Percentiles rank a stretch among this genome's conserved stretches.
Evolutionary conservation across 2,113 vertebrate species (phyloP).

Genomic region (Oncorhynchus mykiss): DNA sequence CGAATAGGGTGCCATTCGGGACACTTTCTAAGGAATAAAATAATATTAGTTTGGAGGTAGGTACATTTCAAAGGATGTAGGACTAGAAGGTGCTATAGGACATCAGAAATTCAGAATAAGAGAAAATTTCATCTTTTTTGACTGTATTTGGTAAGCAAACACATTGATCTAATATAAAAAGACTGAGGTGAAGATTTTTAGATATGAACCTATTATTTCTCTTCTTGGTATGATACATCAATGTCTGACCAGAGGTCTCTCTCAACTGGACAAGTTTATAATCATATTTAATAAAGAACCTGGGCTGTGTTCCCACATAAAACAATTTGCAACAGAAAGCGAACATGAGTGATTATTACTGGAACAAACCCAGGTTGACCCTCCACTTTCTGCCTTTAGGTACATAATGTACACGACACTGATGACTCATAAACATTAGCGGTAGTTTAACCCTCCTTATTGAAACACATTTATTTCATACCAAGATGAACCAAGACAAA

Average conservation of each 20-base stretch:
- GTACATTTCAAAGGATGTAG: background rate
- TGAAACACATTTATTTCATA: no score
- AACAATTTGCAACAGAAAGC: no score
- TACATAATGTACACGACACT: no score
- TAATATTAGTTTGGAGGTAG: background rate
- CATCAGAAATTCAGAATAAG: background rate
- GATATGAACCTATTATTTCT: background rate
- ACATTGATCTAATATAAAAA: background rate
- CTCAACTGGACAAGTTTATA: background rate
- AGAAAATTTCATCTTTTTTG: background rate
- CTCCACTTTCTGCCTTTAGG: no score
- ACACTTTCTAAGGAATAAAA: no score
- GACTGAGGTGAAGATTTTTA: background rate
- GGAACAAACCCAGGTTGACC: no score
- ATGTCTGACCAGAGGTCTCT: background rate
- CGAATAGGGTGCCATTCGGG: no score
- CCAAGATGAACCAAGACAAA: background rate
- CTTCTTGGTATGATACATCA: background rate
- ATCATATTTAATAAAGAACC: background rate
- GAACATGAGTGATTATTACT: no score
- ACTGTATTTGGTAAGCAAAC: background rate
- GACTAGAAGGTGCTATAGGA: no score
- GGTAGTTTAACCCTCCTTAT: no score
- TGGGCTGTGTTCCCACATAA: no score
- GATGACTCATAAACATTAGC: no score